Base-by-base conservation (phyloP, 2,113 vertebrate species). In the Neolamprologus modestus region DNA sequence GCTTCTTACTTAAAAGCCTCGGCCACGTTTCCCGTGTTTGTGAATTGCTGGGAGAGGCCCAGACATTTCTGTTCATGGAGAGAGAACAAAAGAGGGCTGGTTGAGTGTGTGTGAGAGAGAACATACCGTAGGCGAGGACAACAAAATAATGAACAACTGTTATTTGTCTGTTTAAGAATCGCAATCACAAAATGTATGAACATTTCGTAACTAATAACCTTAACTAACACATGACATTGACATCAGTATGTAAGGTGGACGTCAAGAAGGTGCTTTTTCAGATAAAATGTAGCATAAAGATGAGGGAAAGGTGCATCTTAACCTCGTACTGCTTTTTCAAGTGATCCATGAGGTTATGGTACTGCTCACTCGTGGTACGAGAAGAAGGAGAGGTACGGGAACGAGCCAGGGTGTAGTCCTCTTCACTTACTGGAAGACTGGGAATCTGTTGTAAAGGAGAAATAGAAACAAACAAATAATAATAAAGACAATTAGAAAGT, bases 241-340 rank as follows among this genome's bases (percentile, higher is more conserved):
- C 7, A 83, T 33, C 47, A 79, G 52, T 26, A 13, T 73, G 9
- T 1, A 45, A 78, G 42, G 24, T 31, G 16, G 8, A n/a, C 0
- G 9, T 31, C 28, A 8, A 76, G 8, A 17, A 63, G 40, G 55
- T 59, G 26, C 17, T 42, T 21, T 52, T 86, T 21, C 37, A 17
- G 21, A 21, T 19, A 16, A 84, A 81, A 82, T 3, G 5, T 28
- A 35, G 5, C n/a, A 79, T 31, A 19, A 82, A 61, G 50, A 52
- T 10, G 31, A 81, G 9, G 28, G 6, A 82, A 68, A 57, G 3
- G 4, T 42, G 45, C 12, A 53, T 28, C 55, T 73, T 55, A 63
- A 98, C 98, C 97, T 98, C 97, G 1, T 98, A 95, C 91, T 99
- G 98, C 88, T 97, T 97, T 76, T 94, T 93, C 66, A 98, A 94